Conservation (phyloP, 2,888 invertebrate genomes). For the Lithophane ornitopus region DNA sequence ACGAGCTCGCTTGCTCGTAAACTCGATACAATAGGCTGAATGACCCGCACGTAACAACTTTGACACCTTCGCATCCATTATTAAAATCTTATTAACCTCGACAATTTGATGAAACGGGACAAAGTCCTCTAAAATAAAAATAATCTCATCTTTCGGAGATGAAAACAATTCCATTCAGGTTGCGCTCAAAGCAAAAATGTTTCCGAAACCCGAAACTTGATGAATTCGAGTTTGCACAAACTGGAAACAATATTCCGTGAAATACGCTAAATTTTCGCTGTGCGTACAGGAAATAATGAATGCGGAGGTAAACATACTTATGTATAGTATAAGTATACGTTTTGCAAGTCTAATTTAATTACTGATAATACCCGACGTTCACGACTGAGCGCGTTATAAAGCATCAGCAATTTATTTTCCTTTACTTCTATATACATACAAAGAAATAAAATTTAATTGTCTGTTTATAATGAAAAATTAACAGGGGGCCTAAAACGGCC, state of each 20-base stretch:
- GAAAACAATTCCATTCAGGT: constrained; percentile 54
- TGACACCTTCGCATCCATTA: constrained; percentile 76
- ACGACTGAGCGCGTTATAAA: constrained; percentile 58
- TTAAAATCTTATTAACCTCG: constrained; percentile 80
- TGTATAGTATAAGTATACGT: constrained; percentile 36
- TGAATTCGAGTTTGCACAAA: constrained; percentile 49
- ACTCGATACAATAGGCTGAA: constrained; percentile 49
- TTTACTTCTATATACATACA: constrained; percentile 12
- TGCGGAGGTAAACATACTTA: constrained; percentile 41
- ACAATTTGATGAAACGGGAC: constrained; percentile 68
- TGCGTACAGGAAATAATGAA: constrained; percentile 47
- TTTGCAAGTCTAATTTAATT: constrained; percentile 71
- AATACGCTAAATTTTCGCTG: constrained; percentile 45
- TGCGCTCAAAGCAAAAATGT: constrained; percentile 53
- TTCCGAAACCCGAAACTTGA: constrained; percentile 45
- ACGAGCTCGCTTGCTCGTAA: constrained; percentile 56
- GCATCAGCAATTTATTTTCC: constrained; percentile 51
- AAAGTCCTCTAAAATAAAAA: constrained; percentile 69
- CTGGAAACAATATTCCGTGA: constrained; percentile 44
- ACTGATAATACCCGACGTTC: constrained; percentile 64
- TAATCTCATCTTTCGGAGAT: constrained; percentile 59
- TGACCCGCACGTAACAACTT: constrained; percentile 59
- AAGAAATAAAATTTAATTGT: no score
- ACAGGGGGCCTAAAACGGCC: no score
- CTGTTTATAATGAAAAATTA: no score